Percentiles rank a stretch among this genome's conserved stretches.
Evolutionary conservation across 64 coral and sea anemone genomes (phyloP).

Genomic region (Montipora capricornis): DNA sequence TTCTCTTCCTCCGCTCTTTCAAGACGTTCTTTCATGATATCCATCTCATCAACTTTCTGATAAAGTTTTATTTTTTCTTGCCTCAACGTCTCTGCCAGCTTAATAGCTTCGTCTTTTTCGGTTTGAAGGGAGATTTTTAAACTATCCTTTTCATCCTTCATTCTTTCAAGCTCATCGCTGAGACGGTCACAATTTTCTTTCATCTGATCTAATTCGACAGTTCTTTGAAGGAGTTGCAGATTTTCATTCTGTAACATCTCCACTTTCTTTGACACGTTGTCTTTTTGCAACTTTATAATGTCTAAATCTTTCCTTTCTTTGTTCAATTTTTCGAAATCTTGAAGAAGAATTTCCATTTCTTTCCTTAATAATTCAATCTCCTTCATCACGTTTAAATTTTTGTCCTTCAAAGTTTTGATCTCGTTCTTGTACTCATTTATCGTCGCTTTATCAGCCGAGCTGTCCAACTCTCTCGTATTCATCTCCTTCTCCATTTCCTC

Average conservation of each 20-base stretch:
- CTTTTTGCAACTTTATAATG: not conserved
- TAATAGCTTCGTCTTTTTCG: not conserved
- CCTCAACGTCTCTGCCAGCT: not conserved
- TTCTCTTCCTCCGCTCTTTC: not conserved
- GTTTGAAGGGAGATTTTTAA: not conserved
- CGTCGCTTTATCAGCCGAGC: conserved; percentile 8
- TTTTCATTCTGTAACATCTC: conserved; percentile 23
- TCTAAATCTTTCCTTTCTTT: conserved; percentile 3
- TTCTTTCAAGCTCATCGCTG: not conserved
- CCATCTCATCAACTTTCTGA: not conserved
- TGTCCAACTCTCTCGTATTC: not conserved
- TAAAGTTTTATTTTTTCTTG: not conserved
- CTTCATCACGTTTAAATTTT: not conserved
- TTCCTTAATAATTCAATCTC: conserved; percentile 32
- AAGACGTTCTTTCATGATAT: not conserved
- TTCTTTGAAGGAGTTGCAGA: not conserved
- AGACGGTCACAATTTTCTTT: conserved; percentile 19
- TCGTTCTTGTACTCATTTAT: conserved; percentile 17
- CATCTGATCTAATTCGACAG: conserved; percentile 20
- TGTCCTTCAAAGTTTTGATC: conserved; percentile 24
- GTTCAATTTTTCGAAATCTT: conserved; percentile 12
- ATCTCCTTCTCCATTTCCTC: conserved; percentile 23
- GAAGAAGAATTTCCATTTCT: conserved; percentile 20
- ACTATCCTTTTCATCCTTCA: not conserved
- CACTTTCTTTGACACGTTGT: not conserved